A percentile compares a stretch with the other conserved stretches of the same genome.
These are phyloP conservation scores for Diogma glabrata DNA, from an alignment of 2,888 invertebrate genomes.

Conservation along the genomic window DNA sequence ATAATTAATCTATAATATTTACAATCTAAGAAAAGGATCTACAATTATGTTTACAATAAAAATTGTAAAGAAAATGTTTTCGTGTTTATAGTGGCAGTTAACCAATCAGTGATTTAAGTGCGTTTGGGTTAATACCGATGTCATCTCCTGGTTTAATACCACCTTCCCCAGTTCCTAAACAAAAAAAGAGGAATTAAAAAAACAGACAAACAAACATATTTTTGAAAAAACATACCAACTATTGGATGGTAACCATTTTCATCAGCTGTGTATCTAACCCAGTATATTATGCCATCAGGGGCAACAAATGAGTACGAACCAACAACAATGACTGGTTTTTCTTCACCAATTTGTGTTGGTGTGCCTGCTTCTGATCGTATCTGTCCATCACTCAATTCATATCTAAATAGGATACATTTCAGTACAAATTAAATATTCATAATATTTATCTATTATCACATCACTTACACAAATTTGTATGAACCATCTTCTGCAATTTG, in stretches of 20 bases:
- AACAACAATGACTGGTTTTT: constrained; percentile 22
- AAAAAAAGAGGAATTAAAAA: neutral
- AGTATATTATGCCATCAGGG: constrained; percentile 22
- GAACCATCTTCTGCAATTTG: constrained; percentile 8
- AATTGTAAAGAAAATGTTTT: no score
- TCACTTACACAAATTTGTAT: constrained; percentile 14
- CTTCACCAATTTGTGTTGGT: constrained; percentile 16
- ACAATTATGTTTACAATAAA: no score
- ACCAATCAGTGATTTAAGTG: constrained; percentile 17
- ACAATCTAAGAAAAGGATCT: no score
- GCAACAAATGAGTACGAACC: constrained; percentile 25
- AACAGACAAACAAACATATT: no score
- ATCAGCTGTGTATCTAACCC: constrained; percentile 26
- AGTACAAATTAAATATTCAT: neutral
- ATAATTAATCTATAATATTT: no score
- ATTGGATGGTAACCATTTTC: constrained; percentile 22
- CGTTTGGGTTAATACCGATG: constrained; percentile 15
- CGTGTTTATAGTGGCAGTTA: no score
- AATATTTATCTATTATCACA: neutral
- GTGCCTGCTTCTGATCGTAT: constrained; percentile 16
- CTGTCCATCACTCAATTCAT: constrained; percentile 17
- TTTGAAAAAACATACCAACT: no score
- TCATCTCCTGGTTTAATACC: constrained; percentile 17
- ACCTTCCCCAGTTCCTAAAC: constrained; percentile 17
- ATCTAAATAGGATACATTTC: constrained; percentile 10